Conservation (phyloP, 2,113 vertebrate genomes). For the Gnathonemus echidnorhynchus region DNA sequence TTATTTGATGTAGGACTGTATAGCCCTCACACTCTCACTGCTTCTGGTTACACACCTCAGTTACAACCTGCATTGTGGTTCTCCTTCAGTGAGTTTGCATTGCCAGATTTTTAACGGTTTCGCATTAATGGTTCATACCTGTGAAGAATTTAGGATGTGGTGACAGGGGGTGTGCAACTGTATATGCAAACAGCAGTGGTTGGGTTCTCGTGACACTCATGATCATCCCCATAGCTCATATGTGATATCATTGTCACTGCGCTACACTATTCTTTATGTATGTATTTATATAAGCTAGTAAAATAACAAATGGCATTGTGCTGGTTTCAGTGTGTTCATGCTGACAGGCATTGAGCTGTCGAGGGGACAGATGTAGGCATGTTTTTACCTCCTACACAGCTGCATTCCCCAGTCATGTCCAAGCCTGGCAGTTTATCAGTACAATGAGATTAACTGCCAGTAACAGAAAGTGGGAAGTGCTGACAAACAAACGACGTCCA, state of each 20-base stretch:
- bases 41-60: neutral
- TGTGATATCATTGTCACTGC: neutral
- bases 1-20: neutral
- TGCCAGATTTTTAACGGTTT: neutral
- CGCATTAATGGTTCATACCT: neutral
- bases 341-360: neutral
- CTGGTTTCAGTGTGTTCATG: neutral
- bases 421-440: neutral
- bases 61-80: neutral
- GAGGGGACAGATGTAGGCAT: neutral
- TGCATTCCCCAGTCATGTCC: neutral
- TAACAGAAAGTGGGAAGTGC: neutral
- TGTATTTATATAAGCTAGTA: neutral
- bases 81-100: neutral
- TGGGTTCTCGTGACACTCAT: neutral
- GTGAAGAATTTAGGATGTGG: neutral
- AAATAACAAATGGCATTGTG: neutral
- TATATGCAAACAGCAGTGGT: neutral
- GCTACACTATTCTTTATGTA: neutral
- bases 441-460: neutral
- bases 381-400: neutral
- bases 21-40: neutral
- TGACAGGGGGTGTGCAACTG: neutral
- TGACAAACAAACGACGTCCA: neutral
- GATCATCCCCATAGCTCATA: neutral